Evolutionary conservation across 2,797 vertebrate genomes (phyloP), one percentile per base, ranked within the genome.

Genomic region (Anguilla marmorata): DNA sequence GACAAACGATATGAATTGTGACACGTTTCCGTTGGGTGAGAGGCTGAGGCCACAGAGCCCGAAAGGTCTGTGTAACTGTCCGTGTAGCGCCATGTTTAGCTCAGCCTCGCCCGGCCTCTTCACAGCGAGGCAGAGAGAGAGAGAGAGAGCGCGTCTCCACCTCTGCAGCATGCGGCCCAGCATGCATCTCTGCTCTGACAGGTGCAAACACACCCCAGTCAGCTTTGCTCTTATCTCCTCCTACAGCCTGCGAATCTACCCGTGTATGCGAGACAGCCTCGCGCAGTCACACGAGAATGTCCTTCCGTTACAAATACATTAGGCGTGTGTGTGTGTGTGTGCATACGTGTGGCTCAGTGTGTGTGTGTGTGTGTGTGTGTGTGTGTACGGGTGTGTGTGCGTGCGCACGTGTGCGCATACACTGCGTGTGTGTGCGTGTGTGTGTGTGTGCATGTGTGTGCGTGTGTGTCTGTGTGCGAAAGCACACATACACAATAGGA

Each of bases 141-240:
- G 24, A 45, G 33, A 41, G 16, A 24, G 30, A 19, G 72, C 8
- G 37, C 41, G 37, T 41, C 74, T 7, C 79, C 79, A 82, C 21
- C 79, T 24, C 79, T 82, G 9, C 45, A 82, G 79, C 45, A 50
- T 50, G 1, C 0, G 21, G 79, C 41, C 41, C 19, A 24, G 24
- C 79, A 48, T 50, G 45, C 19, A 19, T 30, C 45, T 24, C 79
- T 24, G 41, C 45, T 5, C 19, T 82, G 79, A 82, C 41, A 82
- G 41, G 41, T 82, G 79, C 79, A 48, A 79, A 48, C 79, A 82
- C 21, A 27, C 63, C 63, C 33, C 72, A 12, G 33, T 74, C 33
- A 19, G 72, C 72, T 33, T 74, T 66, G 9, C 63, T 45, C 79
- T 82, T 82, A 82, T 82, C 79, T 82, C 41, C 41, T 24, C 21